These are phyloP conservation scores for Drosophila gunungcola DNA, from an alignment of 1,140 invertebrate genomes.

Conservation along the genomic window DNA sequence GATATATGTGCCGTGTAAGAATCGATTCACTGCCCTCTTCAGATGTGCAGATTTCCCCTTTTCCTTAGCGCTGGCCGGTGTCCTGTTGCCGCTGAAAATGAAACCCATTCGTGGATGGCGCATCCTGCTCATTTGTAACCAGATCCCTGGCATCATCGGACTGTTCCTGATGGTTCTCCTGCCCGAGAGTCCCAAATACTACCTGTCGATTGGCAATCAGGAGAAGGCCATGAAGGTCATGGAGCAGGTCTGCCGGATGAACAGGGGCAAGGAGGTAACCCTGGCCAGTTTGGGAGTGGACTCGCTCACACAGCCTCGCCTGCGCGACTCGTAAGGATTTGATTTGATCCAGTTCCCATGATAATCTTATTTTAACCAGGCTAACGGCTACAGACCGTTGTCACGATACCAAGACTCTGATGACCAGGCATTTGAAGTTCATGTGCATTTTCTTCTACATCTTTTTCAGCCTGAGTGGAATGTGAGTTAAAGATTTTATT, in stretches of 20 bases:
- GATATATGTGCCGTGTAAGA: slow-evolving; percentile 46
- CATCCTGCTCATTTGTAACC: neutral
- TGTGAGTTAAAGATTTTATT: slow-evolving; percentile 3
- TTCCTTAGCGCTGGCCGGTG: slow-evolving; percentile 13
- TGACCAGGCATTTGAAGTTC: neutral
- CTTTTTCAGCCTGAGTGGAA: neutral
- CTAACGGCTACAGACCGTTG: neutral
- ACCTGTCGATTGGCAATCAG: slow-evolving; percentile 26
- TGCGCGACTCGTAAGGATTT: neutral
- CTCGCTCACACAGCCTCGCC: slow-evolving; percentile 16
- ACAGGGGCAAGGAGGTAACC: slow-evolving; percentile 46
- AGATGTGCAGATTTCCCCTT: neutral
- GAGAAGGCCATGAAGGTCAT: slow-evolving; percentile 27
- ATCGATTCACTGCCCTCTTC: neutral
- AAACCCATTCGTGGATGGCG: slow-evolving; percentile 29
- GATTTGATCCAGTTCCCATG: neutral
- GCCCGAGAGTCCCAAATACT: slow-evolving; percentile 62
- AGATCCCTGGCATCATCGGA: slow-evolving; percentile 29
- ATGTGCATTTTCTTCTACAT: neutral
- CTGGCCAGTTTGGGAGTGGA: slow-evolving; percentile 41
- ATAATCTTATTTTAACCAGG: neutral
- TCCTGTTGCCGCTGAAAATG: slow-evolving; percentile 3
- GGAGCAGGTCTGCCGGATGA: slow-evolving; percentile 38
- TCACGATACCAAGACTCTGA: neutral
- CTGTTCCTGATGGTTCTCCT: neutral